These are phyloP conservation scores for Penelope pileata DNA, from an alignment of 2,113 vertebrate species.

Conservation along the genomic window DNA sequence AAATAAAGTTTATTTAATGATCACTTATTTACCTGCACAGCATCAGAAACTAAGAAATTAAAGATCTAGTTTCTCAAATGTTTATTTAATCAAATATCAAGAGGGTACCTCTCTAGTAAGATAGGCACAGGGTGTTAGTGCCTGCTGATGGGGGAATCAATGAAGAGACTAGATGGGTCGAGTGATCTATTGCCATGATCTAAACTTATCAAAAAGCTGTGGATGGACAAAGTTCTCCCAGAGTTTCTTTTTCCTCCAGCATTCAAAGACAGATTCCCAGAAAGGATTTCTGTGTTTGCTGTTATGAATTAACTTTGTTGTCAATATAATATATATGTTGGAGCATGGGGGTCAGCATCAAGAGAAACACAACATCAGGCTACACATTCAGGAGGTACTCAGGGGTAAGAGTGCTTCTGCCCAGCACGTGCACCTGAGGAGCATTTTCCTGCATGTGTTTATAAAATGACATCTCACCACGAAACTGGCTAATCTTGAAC, in stretches of 20 bases:
- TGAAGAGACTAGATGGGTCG: neutral
- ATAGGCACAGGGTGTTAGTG: neutral
- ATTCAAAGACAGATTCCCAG: too few species aligned
- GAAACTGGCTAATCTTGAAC: neutral
- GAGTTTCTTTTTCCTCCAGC: neutral
- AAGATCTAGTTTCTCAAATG: neutral
- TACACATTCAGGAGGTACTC: neutral
- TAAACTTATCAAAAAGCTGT: neutral
- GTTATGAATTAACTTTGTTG: neutral
- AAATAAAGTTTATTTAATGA: neutral
- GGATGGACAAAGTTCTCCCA: neutral
- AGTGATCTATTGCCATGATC: neutral
- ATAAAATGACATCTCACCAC: too few species aligned
- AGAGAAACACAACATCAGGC: neutral
- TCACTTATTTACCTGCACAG: neutral
- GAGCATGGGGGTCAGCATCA: neutral
- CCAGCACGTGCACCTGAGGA: neutral
- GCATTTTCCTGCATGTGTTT: rapidly evolving
- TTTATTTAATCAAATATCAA: neutral
- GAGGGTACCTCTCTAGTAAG: neutral
- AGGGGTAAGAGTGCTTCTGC: neutral
- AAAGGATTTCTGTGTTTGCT: neutral
- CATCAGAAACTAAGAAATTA: neutral
- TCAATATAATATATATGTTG: neutral
- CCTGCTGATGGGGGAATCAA: neutral